These are phyloP conservation scores for Staurois parvus DNA, from an alignment of 2,797 vertebrate genomes.

Conservation along the genomic window DNA sequence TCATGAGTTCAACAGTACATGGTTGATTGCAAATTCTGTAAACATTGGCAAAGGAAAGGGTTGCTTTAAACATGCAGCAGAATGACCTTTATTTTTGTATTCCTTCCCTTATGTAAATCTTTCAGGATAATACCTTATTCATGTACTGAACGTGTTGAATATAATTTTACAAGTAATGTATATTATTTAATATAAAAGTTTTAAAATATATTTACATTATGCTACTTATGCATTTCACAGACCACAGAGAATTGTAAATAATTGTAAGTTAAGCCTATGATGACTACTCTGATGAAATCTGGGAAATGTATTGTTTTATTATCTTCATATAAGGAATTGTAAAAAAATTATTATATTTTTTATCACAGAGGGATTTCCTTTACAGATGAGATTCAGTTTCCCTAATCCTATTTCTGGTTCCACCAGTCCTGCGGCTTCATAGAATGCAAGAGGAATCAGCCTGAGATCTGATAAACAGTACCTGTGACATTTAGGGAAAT, in stretches of 20 bases:
- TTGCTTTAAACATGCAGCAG: no score
- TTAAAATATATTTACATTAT: no score
- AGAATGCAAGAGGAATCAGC: constrained; percentile 4
- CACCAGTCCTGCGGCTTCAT: constrained; percentile 14
- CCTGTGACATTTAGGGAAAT: neutral
- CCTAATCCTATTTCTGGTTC: constrained; percentile 53
- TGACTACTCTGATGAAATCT: neutral
- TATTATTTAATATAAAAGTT: no score
- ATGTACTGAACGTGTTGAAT: no score
- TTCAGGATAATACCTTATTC: no score
- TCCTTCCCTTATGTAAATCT: no score
- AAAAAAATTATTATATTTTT: constrained; percentile 8
- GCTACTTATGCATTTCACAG: neutral
- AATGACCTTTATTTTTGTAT: no score
- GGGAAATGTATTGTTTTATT: neutral
- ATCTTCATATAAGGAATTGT: constrained; percentile 6
- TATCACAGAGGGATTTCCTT: constrained; percentile 20
- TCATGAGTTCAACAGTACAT: no score
- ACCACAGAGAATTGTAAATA: neutral
- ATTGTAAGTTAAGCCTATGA: neutral
- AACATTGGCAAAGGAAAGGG: no score
- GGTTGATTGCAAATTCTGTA: no score
- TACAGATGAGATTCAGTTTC: constrained; percentile 32
- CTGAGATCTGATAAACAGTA: constrained; percentile 3
- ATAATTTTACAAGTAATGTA: no score